Conservation (phyloP, 2,888 invertebrate species). For the Hydrotaea cyrtoneurina region DNA sequence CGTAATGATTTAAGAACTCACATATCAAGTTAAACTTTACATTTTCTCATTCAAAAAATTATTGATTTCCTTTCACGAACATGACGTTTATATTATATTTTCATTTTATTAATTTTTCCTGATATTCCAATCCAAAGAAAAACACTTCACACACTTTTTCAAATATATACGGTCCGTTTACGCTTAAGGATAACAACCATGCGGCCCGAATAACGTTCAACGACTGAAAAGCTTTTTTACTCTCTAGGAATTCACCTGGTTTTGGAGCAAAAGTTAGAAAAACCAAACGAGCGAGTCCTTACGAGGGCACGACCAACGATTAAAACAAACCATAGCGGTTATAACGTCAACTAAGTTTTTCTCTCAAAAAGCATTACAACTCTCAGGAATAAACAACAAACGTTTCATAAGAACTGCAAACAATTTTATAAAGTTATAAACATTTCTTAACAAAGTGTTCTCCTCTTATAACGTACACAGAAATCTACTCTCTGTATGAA, state of each 20-base stretch:
- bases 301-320: conserved; percentile 17
- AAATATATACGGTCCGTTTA: conserved; percentile 48
- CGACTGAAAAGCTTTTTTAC: conserved; percentile 67
- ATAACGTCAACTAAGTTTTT: not conserved
- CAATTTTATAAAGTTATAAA: too few species aligned
- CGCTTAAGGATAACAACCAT: conserved; percentile 50
- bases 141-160: conserved; percentile 10
- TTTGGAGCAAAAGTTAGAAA: conserved; percentile 20
- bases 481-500: not conserved
- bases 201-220: conserved; percentile 63
- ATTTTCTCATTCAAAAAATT: not conserved
- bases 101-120: not conserved
- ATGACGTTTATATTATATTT: conserved; percentile 3
- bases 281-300: conserved; percentile 31
- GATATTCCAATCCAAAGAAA: not conserved
- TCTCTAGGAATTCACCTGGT: conserved; percentile 62
- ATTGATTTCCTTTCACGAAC: not conserved
- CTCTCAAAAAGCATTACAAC: not conserved
- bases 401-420: not conserved
- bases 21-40: not conserved
- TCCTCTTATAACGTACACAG: not conserved
- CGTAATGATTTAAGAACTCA: not conserved
- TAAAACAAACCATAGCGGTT: conserved; percentile 1
- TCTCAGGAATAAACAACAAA: not conserved
- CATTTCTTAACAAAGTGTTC: not conserved